These are phyloP conservation scores for Halictus ligatus DNA, from an alignment of 2,888 invertebrate genomes.

Conservation along the genomic window DNA sequence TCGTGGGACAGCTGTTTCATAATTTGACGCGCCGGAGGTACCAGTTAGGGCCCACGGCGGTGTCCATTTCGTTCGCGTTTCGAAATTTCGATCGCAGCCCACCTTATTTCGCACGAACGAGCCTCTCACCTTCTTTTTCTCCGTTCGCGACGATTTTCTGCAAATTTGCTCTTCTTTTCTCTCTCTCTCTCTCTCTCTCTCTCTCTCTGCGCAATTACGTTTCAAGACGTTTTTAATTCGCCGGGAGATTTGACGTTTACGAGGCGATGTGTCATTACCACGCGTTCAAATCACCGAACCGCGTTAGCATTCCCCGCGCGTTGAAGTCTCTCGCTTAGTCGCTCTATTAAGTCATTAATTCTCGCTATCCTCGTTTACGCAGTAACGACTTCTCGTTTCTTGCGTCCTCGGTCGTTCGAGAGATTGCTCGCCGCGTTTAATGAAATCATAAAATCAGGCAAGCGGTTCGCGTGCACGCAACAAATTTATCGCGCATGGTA, in stretches of 20 bases:
- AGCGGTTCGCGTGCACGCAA: background rate
- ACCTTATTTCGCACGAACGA: background rate
- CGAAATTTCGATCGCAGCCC: conserved; percentile 1
- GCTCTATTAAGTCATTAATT: conserved; percentile 12
- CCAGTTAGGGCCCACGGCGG: conserved; percentile 64
- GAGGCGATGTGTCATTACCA: background rate
- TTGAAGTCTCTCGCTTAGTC: background rate
- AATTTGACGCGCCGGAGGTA: conserved; percentile 74
- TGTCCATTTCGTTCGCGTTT: conserved; percentile 63
- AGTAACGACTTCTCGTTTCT: background rate
- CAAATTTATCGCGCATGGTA: background rate
- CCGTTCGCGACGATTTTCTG: background rate
- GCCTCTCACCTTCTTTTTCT: background rate
- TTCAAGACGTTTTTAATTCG: background rate
- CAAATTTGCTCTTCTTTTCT: background rate
- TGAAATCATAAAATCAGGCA: background rate
- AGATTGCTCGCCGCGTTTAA: background rate
- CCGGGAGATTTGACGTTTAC: background rate
- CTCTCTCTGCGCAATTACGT: background rate
- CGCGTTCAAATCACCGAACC: background rate
- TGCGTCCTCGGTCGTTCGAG: background rate
- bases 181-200: background rate
- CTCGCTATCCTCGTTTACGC: background rate
- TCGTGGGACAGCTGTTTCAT: conserved; percentile 80
- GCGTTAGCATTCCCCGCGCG: background rate